Evolutionary conservation across 2,888 invertebrate genomes (phyloP).

Genomic region (Caenorhabditis sp.): DNA sequence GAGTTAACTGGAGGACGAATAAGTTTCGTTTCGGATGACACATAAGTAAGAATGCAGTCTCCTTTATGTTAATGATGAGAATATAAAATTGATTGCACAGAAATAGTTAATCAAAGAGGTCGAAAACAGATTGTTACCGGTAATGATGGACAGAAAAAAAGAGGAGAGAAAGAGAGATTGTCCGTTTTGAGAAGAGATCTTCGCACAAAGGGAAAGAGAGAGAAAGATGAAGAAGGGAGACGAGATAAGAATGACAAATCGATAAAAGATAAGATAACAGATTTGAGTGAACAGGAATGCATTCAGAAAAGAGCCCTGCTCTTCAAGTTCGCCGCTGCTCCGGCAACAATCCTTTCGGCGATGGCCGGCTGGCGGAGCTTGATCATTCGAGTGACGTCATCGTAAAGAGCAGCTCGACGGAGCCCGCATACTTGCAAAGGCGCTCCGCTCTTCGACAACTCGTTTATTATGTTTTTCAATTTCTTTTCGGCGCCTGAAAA

Average conservation of each 20-base stretch:
- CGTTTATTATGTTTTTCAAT: constrained; percentile 28
- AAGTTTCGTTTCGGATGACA: too few species aligned
- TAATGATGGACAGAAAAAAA: constrained; percentile 14
- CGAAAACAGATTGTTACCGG: constrained; percentile 6
- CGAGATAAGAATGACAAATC: not conserved
- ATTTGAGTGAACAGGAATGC: not conserved
- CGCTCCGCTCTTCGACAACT: constrained; percentile 17
- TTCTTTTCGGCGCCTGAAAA: constrained; percentile 46
- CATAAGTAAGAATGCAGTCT: too few species aligned
- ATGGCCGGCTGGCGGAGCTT: constrained; percentile 27
- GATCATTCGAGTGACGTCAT: constrained; percentile 52
- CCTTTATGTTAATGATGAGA: too few species aligned
- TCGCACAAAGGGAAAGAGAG: not conserved
- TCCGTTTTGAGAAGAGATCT: constrained; percentile 1
- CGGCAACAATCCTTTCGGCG: constrained; percentile 25
- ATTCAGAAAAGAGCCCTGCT: not conserved
- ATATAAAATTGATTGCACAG: too few species aligned
- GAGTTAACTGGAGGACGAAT: not conserved
- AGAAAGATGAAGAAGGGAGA: not conserved
- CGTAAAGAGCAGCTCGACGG: constrained; percentile 46
- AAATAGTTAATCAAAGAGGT: not conserved
- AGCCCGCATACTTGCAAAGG: constrained; percentile 50
- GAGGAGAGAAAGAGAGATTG: not conserved
- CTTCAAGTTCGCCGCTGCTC: constrained; percentile 3
- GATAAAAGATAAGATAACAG: not conserved